These are phyloP conservation scores for Nematopogon swammerdamellus DNA, from an alignment of 2,888 invertebrate genomes.

Conservation along the genomic window DNA sequence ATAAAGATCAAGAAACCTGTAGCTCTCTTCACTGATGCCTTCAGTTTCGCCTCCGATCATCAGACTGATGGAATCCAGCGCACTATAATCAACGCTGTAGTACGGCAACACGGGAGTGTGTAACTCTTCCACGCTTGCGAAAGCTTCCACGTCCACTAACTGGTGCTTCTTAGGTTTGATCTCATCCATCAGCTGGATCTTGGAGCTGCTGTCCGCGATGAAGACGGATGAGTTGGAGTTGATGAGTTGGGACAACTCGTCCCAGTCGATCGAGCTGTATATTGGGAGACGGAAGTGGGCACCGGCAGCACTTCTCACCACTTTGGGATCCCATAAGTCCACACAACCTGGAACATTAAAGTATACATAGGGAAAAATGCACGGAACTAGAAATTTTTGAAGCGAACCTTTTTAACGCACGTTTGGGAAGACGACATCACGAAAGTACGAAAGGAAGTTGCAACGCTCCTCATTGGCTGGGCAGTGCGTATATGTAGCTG, in stretches of 20 bases:
- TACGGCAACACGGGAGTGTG: slow-evolving; percentile 60
- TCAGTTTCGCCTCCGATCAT: slow-evolving; percentile 88
- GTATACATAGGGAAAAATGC: too few species aligned
- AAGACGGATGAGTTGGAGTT: slow-evolving; percentile 51
- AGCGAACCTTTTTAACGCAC: too few species aligned
- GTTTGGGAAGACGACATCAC: too few species aligned
- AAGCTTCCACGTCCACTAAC: slow-evolving; percentile 3
- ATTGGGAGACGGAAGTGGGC: slow-evolving; percentile 81
- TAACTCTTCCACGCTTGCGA: slow-evolving; percentile 12
- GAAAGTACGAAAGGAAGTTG: too few species aligned
- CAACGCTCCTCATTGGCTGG: too few species aligned
- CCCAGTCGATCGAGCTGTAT: slow-evolving; percentile 62
- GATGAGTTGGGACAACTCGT: slow-evolving; percentile 49
- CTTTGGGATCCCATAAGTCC: slow-evolving; percentile 88
- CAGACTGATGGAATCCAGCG: slow-evolving; percentile 57
- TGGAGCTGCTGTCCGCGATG: slow-evolving; percentile 65
- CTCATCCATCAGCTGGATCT: slow-evolving; percentile 9
- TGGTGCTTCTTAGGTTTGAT: slow-evolving; percentile 11
- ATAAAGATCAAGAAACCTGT: slow-evolving; percentile 43
- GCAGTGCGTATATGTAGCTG: too few species aligned
- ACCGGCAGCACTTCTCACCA: slow-evolving; percentile 78
- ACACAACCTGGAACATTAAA: slow-evolving; percentile 73
- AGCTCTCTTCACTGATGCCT: slow-evolving; percentile 75
- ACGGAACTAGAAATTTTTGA: too few species aligned
- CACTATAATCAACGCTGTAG: slow-evolving; percentile 55